Percentiles rank a stretch among this genome's conserved stretches.
Evolutionary conservation across 1,140 invertebrate species (phyloP).

Genomic region (Tenebrio molitor): DNA sequence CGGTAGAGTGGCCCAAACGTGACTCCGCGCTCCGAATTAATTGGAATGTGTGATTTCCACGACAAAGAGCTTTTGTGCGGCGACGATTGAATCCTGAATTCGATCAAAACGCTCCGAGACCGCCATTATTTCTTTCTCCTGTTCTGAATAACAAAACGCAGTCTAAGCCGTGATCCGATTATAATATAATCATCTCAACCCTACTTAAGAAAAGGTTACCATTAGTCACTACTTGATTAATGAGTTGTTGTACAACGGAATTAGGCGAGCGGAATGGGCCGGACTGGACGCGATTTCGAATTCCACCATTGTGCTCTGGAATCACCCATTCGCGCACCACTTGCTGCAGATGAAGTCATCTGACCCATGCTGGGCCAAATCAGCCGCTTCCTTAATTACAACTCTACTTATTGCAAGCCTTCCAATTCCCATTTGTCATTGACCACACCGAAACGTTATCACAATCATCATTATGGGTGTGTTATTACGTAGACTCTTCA

Average conservation of each 20-base stretch:
- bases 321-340: neutral
- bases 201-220: constrained; percentile 33
- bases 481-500: neutral
- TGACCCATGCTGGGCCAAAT: neutral
- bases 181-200: constrained; percentile 34
- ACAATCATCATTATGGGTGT: neutral
- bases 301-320: neutral
- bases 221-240: constrained; percentile 36
- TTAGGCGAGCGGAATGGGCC: constrained; percentile 1
- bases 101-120: neutral
- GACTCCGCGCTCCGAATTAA: no score
- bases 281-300: neutral
- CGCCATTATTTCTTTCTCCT: neutral
- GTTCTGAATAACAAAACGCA: constrained; percentile 9
- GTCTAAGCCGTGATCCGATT: constrained; percentile 15
- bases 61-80: neutral
- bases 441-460: no score
- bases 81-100: neutral
- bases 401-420: neutral
- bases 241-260: constrained; percentile 30
- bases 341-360: neutral
- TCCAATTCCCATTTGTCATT: neutral
- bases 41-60: no score
- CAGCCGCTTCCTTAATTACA: neutral
- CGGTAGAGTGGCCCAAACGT: no score